Evolutionary conservation across 2,888 invertebrate genomes (phyloP), one percentile per base, ranked within the genome.

Genomic region (Tachina lurida): DNA sequence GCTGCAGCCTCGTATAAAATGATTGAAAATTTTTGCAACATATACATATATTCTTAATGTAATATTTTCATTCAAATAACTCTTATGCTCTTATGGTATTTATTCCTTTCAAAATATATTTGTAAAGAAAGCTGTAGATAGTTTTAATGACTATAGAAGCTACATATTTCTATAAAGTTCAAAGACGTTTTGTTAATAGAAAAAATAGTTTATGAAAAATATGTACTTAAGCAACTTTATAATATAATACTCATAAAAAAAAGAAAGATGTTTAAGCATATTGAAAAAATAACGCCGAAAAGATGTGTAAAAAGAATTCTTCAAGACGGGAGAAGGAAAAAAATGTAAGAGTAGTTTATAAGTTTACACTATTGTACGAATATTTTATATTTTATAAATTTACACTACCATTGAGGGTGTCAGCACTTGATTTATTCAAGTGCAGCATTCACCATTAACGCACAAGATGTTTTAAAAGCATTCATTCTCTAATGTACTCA

Each of bases 171-270:
- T 15, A 47, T 15, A 71, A 58, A 73, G 73, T 73, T 80, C 65
- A 73, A 80, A 80, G 63, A 56, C 41, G 56, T 52, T 62, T 63
- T 56, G 15, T 41, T 41, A 45, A 73, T 65, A 58, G 15, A 49
- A 41, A 43, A 58, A 73, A 41, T 17, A 77, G 12, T 52, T 80
- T 45, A 58, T 58, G 47, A 9, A 49, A 12, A 17, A 15, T 52
- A 17, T 52, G 10, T 54, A 54, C 54, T 8, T 54, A 54, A 54
- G 9, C 17, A 17, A 19, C 54, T 10, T 10, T 54, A 54, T 10
- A n/a, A 54, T 54, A 54, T 54, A 12, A 19, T 19, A 17, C 8
- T 15, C 13, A 47, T 47, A 1, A 47, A 47, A 47, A 47, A 52
- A 12, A 31, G 31, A 31, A 31, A 31, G 7, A 31, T 31, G 31